Percentiles rank a stretch among this genome's conserved stretches.
These are phyloP conservation scores for Ceratitis capitata DNA, from an alignment of 1,140 invertebrate species.

Conservation along the genomic window DNA sequence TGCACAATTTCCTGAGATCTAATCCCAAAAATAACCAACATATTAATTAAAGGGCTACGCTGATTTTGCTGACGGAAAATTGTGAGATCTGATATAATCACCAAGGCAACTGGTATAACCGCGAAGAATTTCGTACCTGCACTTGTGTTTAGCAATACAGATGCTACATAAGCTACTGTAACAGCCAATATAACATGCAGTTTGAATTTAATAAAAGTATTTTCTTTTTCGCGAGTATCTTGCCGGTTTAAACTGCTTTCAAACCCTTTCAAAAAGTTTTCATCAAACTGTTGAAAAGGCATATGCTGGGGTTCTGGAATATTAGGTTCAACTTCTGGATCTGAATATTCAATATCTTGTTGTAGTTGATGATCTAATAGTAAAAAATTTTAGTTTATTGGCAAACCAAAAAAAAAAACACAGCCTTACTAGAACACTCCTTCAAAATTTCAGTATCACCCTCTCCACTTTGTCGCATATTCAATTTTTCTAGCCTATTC, in stretches of 20 bases:
- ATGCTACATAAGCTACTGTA: constrained; percentile 18
- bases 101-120: constrained; percentile 25
- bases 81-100: constrained; percentile 26
- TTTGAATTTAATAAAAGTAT: neutral
- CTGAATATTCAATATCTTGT: constrained; percentile 39
- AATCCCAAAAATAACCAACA: constrained; percentile 23
- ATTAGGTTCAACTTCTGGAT: constrained; percentile 43
- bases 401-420: no score
- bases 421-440: neutral
- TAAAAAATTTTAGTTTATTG: neutral
- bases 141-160: neutral
- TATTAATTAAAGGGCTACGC: constrained; percentile 14
- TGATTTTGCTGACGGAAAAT: constrained; percentile 40
- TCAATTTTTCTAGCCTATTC: constrained; percentile 41
- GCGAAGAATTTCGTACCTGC: constrained; percentile 5
- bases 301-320: constrained; percentile 22
- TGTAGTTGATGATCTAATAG: neutral
- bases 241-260: neutral
- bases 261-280: neutral
- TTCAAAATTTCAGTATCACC: neutral
- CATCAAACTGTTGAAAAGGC: constrained; percentile 13
- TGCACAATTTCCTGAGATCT: constrained; percentile 17
- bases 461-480: neutral
- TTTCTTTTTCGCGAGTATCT: neutral
- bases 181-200: constrained; percentile 32